phyloP scores from a whole-genome alignment of 2,797 vertebrate genomes.

The Periparus ater region DNA sequence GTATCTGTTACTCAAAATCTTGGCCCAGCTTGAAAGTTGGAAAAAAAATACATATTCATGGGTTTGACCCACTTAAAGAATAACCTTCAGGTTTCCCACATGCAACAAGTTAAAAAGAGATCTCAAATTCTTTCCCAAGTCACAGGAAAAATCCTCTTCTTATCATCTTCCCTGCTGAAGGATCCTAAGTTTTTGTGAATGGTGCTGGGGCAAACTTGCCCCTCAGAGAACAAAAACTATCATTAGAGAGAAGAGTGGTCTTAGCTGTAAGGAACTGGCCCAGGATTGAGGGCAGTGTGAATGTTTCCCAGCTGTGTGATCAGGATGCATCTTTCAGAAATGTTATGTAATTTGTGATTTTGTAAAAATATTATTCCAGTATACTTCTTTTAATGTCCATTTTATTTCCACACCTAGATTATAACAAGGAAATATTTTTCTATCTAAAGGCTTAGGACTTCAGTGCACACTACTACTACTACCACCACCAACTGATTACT shows the following conservation, averaged over 20 bases:
- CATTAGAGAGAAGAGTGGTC: neutral
- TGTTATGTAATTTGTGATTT: neutral
- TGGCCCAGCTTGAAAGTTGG: neutral
- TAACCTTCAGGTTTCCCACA: neutral
- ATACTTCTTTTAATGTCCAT: neutral
- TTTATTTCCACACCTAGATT: neutral
- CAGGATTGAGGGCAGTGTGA: neutral
- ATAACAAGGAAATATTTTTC: neutral
- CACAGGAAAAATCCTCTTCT: neutral
- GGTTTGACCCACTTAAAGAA: neutral
- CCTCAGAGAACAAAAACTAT: neutral
- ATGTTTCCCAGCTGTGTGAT: neutral
- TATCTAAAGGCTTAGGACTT: neutral
- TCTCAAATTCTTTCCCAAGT: neutral
- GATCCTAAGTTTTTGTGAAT: neutral
- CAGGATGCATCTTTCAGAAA: neutral
- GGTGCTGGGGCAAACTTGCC: neutral
- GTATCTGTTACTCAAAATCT: neutral
- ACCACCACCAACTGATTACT: neutral
- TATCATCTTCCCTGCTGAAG: neutral
- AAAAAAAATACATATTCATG: neutral
- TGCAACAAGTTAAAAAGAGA: neutral
- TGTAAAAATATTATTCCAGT: neutral
- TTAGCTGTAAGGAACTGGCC: neutral
- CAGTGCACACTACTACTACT: neutral